Evolutionary conservation across 2,113 vertebrate species (phyloP), one percentile per base, ranked within the genome.

Genomic region (Nannobrachium achirus): DNA sequence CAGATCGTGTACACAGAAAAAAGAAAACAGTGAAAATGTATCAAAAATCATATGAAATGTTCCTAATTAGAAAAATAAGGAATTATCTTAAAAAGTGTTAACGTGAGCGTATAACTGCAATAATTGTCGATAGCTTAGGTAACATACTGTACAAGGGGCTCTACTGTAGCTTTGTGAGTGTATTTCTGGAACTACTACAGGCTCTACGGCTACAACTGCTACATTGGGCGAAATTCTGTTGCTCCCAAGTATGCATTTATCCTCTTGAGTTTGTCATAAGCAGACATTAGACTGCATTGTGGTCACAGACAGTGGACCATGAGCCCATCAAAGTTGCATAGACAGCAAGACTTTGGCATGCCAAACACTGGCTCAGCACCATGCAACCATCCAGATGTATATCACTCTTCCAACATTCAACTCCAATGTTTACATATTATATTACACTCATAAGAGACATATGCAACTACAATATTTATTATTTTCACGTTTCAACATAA

Each of bases 271-370:
- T 38, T 44, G 16, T 52, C 53, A 15, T 52, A 56, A 61, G 63
- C 50, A 61, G 52, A 72, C 41, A 15, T 58, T 10, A 57, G 41
- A 69, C 13, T 64, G 58, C 39, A 44, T 70, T 66, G n/a, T 7
- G 19, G 53, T 53, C 56, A 51, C 39, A 45, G 53, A 42, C 57
- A 46, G 44, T 49, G 52, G 58, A 67, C 72, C 20, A 6, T 1
- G 33, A 78, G 66, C 58, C 42, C 11, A 10, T 20, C 39, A 10
- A 67, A 40, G 42, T 76, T 80, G 78, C 76, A 80, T 56, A 73
- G 76, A 78, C 3, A 15, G 68, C 64, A 71, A 71, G n/a, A 74
- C 59, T 71, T 83, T 81, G 73, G 67, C 69, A 62, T 75, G 44
- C 66, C 51, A 69, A 76, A 48, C 52, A 62, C 63, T 60, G 63